phyloP scores from a whole-genome alignment of 2,797 vertebrate genomes.

The Sebastes hubbsi region DNA sequence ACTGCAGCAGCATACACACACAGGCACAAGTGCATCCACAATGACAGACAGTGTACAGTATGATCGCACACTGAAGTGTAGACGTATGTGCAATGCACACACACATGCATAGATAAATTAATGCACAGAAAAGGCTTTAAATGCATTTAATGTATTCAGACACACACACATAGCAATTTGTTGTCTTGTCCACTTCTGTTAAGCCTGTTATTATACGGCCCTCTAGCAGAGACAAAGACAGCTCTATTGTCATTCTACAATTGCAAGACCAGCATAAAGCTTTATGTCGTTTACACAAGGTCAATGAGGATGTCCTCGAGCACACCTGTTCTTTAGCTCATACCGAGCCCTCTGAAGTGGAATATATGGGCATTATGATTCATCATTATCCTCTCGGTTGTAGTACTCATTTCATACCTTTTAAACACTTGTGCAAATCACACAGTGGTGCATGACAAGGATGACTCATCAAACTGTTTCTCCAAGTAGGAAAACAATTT shows the following conservation, averaged over 20 bases:
- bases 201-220: not conserved
- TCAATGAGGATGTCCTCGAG: not conserved
- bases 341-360: not conserved
- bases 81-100: not conserved
- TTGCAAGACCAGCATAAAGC: not conserved
- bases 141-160: not conserved
- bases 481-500: not conserved
- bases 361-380: not conserved
- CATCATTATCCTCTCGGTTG: not conserved
- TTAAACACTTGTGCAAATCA: not conserved
- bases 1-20: slow-evolving; percentile 37
- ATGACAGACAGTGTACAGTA: slow-evolving; percentile 9
- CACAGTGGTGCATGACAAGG: not conserved
- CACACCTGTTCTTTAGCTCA: not conserved
- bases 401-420: not conserved
- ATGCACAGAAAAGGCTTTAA: not conserved
- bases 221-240: not conserved
- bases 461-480: not conserved
- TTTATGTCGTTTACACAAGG: not conserved
- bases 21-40: not conserved
- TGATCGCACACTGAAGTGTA: not conserved
- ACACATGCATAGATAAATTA: not conserved
- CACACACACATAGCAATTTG: not conserved
- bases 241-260: not conserved
- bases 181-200: slow-evolving; percentile 7